Evolutionary conservation across 2,888 invertebrate genomes (phyloP).

Genomic region (Apamea anceps): DNA sequence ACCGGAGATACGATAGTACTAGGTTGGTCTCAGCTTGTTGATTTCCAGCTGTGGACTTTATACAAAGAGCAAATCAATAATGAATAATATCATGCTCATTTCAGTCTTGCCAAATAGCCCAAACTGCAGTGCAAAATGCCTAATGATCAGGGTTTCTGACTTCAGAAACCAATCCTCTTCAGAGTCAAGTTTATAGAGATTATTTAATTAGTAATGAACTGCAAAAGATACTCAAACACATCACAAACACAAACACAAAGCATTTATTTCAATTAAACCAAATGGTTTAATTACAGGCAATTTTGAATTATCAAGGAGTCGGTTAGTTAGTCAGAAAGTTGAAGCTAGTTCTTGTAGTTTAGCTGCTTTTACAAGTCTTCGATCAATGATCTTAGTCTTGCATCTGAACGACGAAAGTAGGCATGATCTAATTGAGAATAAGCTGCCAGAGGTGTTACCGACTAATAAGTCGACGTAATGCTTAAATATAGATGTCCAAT

Average conservation of each 20-base stretch:
- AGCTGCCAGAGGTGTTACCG: constrained; percentile 30
- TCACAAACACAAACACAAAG: not conserved
- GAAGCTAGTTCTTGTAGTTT: not conserved
- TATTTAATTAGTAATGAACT: not conserved
- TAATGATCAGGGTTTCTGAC: not conserved
- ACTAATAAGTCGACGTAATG: constrained; percentile 36
- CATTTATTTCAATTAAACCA: not conserved
- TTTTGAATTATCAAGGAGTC: not conserved
- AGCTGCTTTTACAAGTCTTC: constrained; percentile 3
- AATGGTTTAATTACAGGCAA: not conserved
- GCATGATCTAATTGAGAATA: constrained; percentile 32
- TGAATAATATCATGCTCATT: not conserved
- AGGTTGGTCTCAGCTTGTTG: not conserved
- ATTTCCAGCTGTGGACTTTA: not conserved
- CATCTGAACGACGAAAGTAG: constrained; percentile 12
- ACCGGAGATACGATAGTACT: not conserved
- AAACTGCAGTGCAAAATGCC: not conserved
- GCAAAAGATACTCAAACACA: not conserved
- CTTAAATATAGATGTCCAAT: constrained; percentile 50
- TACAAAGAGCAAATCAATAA: not conserved
- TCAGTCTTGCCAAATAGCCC: not conserved
- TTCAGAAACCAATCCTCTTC: not conserved
- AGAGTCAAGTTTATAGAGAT: not conserved
- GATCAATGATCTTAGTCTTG: not conserved
- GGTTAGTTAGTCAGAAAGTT: not conserved